Evolutionary conservation across 2,888 invertebrate species (phyloP).

Genomic region (Heliothis peltigera): DNA sequence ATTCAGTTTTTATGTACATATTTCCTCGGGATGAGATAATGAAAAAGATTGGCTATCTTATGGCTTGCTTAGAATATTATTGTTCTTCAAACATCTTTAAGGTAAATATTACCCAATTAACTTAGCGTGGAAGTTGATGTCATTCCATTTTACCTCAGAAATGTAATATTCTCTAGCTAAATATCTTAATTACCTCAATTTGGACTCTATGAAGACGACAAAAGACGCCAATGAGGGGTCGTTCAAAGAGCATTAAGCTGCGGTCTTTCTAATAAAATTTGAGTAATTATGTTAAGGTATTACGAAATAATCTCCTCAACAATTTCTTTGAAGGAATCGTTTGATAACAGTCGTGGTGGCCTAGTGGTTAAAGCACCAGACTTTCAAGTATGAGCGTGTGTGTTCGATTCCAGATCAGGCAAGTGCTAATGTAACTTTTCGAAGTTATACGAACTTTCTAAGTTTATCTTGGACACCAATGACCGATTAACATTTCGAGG

Average conservation of each 20-base stretch:
- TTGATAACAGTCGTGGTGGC: no score
- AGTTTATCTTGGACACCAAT: no score
- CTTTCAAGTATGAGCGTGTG: no score
- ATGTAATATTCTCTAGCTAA: conserved; percentile 57
- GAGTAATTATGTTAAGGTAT: conserved; percentile 59
- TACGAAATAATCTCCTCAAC: conserved; percentile 55
- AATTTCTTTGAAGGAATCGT: conserved; percentile 48
- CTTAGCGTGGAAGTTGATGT: conserved; percentile 50
- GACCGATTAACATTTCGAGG: no score
- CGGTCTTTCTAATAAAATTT: conserved; percentile 60
- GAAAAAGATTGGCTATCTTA: background rate
- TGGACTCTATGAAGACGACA: conserved; percentile 57
- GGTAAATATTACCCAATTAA: conserved; percentile 45
- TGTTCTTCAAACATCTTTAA: conserved; percentile 12
- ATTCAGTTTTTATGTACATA: background rate
- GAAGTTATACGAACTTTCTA: no score
- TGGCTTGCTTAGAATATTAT: conserved; percentile 1
- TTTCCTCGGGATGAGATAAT: background rate
- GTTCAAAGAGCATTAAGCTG: conserved; percentile 58
- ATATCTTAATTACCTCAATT: conserved; percentile 65
- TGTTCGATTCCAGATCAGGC: no score
- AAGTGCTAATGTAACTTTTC: no score
- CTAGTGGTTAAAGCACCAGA: no score
- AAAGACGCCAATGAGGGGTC: conserved; percentile 59
- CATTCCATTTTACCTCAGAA: conserved; percentile 54